These are phyloP conservation scores for Abscondita cerata DNA, from an alignment of 2,888 invertebrate species.

Conservation along the genomic window DNA sequence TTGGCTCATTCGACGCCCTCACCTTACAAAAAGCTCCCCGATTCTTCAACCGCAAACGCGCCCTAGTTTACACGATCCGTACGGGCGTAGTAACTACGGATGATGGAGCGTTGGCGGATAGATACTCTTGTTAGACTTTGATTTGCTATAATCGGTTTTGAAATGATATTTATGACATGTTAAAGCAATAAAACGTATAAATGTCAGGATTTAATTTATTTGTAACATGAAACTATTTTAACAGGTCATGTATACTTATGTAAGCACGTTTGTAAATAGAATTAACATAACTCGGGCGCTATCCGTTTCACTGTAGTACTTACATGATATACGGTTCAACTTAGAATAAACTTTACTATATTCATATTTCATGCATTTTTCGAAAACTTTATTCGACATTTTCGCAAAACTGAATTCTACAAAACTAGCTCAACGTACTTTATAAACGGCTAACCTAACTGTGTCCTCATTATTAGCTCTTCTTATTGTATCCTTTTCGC, in stretches of 20 bases:
- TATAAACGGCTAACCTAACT: neutral
- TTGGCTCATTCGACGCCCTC: neutral
- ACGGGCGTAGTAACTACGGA: conserved; percentile 15
- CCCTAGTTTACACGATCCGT: conserved; percentile 16
- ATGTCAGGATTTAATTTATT: conserved; percentile 47
- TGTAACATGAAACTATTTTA: conserved; percentile 46
- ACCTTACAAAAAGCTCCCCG: conserved; percentile 20
- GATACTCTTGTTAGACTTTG: conserved; percentile 43
- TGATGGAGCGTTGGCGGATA: conserved; percentile 37
- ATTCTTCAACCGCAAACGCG: conserved; percentile 18
- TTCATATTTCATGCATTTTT: neutral
- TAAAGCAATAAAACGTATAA: conserved; percentile 47
- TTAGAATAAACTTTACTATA: neutral
- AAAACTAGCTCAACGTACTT: neutral
- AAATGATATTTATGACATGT: conserved; percentile 47
- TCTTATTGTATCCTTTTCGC: neutral
- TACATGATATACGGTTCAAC: conserved; percentile 2
- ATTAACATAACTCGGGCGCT: conserved; percentile 17
- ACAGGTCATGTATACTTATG: conserved; percentile 45
- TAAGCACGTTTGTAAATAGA: conserved; percentile 41
- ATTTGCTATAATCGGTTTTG: conserved; percentile 44
- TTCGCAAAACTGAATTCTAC: neutral
- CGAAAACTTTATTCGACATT: neutral
- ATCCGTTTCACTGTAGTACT: neutral
- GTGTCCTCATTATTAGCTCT: conserved; percentile 1